Percentiles rank a stretch among this genome's conserved stretches.
These are phyloP conservation scores for Spinibarbus caldwelli DNA, from an alignment of 2,797 vertebrate species.

Conservation along the genomic window DNA sequence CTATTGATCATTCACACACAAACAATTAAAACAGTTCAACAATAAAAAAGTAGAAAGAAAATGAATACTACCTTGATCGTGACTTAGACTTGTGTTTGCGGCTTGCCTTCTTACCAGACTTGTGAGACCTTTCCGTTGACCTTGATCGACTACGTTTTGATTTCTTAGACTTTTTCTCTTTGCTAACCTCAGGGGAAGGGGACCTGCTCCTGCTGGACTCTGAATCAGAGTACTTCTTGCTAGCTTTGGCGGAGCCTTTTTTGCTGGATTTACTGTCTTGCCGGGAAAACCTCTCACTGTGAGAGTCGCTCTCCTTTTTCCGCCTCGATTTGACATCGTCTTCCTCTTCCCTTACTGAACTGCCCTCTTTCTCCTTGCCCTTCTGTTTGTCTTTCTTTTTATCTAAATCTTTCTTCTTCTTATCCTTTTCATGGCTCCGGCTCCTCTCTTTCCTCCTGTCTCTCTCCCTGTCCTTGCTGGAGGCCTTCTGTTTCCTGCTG, in stretches of 20 bases:
- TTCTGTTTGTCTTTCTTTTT: constrained; percentile 73
- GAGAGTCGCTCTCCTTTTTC: constrained; percentile 81
- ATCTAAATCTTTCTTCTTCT: constrained; percentile 66
- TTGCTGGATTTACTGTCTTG: constrained; percentile 86
- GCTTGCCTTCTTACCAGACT: constrained; percentile 99
- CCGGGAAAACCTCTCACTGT: constrained; percentile 84
- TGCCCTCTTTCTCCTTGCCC: constrained; percentile 76
- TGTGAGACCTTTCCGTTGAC: constrained; percentile 99
- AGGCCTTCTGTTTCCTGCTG: constrained; percentile 90
- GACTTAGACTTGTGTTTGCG: constrained; percentile 99
- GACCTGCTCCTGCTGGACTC: constrained; percentile 95
- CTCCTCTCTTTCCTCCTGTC: constrained; percentile 92
- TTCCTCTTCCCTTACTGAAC: constrained; percentile 80
- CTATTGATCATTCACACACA: constrained; percentile 34
- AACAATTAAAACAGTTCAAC: constrained; percentile 38
- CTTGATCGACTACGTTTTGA: constrained; percentile 97
- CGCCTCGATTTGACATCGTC: constrained; percentile 77
- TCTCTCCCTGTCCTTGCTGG: constrained; percentile 87
- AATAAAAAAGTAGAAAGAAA: constrained; percentile 80
- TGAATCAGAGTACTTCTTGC: constrained; percentile 90
- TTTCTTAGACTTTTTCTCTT: constrained; percentile 98
- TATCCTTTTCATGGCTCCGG: constrained; percentile 83
- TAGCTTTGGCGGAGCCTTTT: constrained; percentile 89
- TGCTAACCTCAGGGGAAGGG: constrained; percentile 91
- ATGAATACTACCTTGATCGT: constrained; percentile 99